Conservation (phyloP, 1,140 invertebrate species). For the Meloidogyne chitwoodi region DNA sequence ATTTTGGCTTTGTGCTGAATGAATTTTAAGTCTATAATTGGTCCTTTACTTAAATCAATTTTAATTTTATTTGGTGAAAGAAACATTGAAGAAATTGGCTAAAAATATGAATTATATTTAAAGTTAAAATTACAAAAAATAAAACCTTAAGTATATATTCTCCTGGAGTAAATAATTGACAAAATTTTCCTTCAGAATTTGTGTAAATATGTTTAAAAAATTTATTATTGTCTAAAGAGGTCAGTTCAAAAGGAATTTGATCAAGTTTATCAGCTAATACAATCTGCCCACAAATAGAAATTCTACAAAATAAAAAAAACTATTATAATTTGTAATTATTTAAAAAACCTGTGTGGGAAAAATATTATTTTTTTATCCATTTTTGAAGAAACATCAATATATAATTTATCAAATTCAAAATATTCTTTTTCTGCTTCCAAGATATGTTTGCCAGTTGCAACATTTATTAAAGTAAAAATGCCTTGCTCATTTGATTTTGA, state of each 20-base stretch:
- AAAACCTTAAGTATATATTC: constrained; percentile 8
- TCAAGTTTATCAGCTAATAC: not conserved
- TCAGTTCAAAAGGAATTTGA: not conserved
- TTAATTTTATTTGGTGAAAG: constrained; percentile 16
- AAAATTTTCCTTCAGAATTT: constrained; percentile 12
- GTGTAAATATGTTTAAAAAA: not conserved
- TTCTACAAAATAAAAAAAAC: constrained; percentile 15
- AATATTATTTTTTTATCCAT: not conserved
- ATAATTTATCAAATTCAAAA: constrained; percentile 12
- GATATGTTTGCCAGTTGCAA: not conserved
- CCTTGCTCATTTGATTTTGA: constrained; percentile 1
- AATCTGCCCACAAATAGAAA: constrained; percentile 26
- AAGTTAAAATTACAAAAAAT: not conserved
- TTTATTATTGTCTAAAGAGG: not conserved
- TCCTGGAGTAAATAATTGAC: constrained; percentile 4
- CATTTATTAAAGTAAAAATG: not conserved
- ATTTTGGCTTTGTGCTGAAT: constrained; percentile 29
- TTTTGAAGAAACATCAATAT: constrained; percentile 5
- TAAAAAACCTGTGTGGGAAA: not conserved
- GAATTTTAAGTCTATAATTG: constrained; percentile 22
- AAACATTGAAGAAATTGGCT: not conserved
- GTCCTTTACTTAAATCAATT: not conserved
- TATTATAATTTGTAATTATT: not conserved
- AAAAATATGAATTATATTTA: not conserved
- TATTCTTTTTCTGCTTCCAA: not conserved